Base-by-base conservation (phyloP, 30 jellyfish, hydroid and myxozoan species). In the Chrysaora quinquecirrha region DNA sequence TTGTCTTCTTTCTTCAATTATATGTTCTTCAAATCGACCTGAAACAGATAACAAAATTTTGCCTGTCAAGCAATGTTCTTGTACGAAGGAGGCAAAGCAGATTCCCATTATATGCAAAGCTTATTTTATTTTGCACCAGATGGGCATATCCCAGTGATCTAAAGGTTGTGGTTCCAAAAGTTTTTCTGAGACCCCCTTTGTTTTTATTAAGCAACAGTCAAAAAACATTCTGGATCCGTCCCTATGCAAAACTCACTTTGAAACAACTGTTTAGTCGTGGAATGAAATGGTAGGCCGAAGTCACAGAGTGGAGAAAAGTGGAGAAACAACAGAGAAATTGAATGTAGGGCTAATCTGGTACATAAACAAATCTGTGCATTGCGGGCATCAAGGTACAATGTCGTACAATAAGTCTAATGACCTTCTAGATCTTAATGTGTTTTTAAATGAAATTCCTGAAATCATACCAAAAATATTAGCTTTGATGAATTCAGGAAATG, bases 21-120 rank as follows among this genome's bases (percentile, higher is more conserved):
- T 96, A 64, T 78, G 96, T 49, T 93, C 94, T 19, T 86, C 98
- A 62, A 86, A 93, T 34, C 98, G 71, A 0, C 98, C 98, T 93
- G 81, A 29, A 56, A 56, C 14, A n/a, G 1, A 66, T 46, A 18
- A 31, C 0, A 30, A 1, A 67, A 10, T 64, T n/a, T n/a, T n/a
- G n/a, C n/a, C n/a, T n/a, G n/a, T n/a, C n/a, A n/a, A n/a, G n/a
- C n/a, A n/a, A n/a, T n/a, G n/a, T n/a, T n/a, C n/a, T n/a, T n/a
- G n/a, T n/a, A n/a, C n/a, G n/a, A n/a, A n/a, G n/a, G n/a, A n/a
- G 18, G 0, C 1, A 6, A 10, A 19, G 0, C 16, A 43, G 16
- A 43, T 43, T 43, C 12, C 58, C 9, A 43, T 43, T 43, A 43
- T 6, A 6, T 16, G 16, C 9, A 43, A 9, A 9, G 16, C 9